Evolutionary conservation across 2,113 vertebrate species (phyloP), one percentile per base, ranked within the genome.

Genomic region (Salminus brasiliensis): DNA sequence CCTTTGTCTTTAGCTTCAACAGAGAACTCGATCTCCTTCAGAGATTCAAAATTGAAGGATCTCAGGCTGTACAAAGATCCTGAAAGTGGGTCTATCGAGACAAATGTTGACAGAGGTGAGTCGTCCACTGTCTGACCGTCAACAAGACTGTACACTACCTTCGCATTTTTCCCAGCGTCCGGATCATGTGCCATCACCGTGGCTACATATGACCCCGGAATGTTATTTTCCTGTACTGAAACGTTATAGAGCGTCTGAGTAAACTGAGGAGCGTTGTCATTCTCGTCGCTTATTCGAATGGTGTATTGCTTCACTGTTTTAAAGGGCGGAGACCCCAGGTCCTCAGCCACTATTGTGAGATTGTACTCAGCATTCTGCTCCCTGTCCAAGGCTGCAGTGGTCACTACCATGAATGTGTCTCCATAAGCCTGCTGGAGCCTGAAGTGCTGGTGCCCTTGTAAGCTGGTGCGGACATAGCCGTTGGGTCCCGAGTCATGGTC

Each of bases 401-500:
- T 93, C 0, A 91, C 73, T 0, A 94, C 92, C 93, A 94, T 93
- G 75, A 91, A 91, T 0, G 88, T 88, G 85, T 92, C 92, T 1
- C 92, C 92, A 34, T 94, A 94, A 1, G 93, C 93, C 65, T 91
- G 90, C 80, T 93, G 91, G 3, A 94, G 86, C 66, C 74, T 89
- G 81, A 94, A 94, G 73, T 94, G 91, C 30, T 88, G 87, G 78
- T 93, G 92, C 36, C 92, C 93, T 74, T 91, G 88, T 41, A 94
- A 87, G 66, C 88, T 90, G 59, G 88, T 72, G 34, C 84, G 90
- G 66, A 94, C 91, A 21, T 93, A 91, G 59, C 93, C 93, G 76
- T 93, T 93, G 39, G 91, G 86, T 63, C 93, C 92, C 0, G 93
- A 93, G 87, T 94, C 93, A 65, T 87, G 86, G 88, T 94, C 93